phyloP scores from a whole-genome alignment of 2,797 vertebrate species.

The Gymnocypris eckloni region DNA sequence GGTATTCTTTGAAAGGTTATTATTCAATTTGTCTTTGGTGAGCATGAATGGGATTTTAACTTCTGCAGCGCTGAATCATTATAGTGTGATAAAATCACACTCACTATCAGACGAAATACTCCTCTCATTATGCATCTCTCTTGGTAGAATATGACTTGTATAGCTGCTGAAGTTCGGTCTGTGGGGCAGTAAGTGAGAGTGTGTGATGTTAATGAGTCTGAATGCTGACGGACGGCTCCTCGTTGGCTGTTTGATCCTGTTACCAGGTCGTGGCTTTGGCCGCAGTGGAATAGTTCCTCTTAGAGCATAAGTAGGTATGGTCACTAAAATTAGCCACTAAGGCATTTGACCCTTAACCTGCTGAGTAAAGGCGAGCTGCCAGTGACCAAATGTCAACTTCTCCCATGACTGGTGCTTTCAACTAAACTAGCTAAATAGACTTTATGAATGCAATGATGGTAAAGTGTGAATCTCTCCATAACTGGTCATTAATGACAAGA shows the following conservation, averaged over 20 bases:
- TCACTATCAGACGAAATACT: background rate
- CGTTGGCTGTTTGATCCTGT: conserved; percentile 73
- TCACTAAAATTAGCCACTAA: conserved; percentile 78
- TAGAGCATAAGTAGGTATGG: conserved; percentile 74
- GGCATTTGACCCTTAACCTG: conserved; percentile 73
- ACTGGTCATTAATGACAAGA: background rate
- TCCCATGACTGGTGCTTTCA: conserved; percentile 35
- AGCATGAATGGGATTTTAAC: background rate
- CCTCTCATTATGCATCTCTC: background rate
- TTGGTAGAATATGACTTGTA: background rate
- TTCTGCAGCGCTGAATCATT: background rate
- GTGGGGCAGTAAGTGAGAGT: conserved; percentile 7
- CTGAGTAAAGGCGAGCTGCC: conserved; percentile 35
- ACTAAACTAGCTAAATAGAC: background rate
- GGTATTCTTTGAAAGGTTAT: background rate
- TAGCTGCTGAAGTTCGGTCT: background rate
- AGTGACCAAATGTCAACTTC: conserved; percentile 60
- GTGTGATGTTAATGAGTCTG: conserved; percentile 12
- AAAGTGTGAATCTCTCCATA: background rate
- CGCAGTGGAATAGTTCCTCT: conserved; percentile 73
- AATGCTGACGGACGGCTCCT: conserved; percentile 32
- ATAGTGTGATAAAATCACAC: background rate
- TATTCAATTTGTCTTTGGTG: background rate
- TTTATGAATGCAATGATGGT: background rate
- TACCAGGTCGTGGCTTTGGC: conserved; percentile 77